These are phyloP conservation scores for Tenthredo distinguenda DNA, from an alignment of 2,888 invertebrate genomes.

Conservation along the genomic window DNA sequence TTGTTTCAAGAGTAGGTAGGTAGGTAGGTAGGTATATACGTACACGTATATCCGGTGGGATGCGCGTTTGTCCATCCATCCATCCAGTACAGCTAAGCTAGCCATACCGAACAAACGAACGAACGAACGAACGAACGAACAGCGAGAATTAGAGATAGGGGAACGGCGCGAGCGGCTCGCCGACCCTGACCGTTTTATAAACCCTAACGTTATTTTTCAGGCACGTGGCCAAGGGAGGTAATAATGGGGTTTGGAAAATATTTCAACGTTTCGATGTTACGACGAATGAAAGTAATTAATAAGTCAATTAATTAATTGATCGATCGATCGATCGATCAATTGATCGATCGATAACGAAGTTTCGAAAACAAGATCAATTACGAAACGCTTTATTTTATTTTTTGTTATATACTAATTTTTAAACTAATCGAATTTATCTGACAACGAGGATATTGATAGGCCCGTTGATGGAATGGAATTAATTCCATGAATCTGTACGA, in stretches of 20 bases:
- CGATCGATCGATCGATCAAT: background rate
- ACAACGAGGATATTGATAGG: background rate
- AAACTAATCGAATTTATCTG: background rate
- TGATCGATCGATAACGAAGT: background rate
- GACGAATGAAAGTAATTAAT: background rate
- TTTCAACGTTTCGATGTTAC: background rate
- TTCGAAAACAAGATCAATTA: background rate
- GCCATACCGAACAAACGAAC: background rate
- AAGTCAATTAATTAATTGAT: background rate
- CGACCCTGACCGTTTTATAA: constrained; percentile 9
- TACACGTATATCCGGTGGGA: background rate
- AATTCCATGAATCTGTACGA: background rate
- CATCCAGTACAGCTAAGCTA: background rate
- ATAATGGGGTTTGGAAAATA: background rate
- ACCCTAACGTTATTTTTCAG: background rate
- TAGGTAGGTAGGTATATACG: background rate
- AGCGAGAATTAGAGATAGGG: constrained; percentile 7
- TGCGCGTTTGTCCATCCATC: constrained; percentile 12
- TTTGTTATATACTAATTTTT: background rate
- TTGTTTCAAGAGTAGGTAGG: background rate
- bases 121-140: background rate
- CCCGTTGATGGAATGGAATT: background rate
- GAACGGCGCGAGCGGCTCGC: background rate
- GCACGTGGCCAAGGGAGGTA: background rate
- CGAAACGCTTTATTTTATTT: background rate